phyloP scores from a whole-genome alignment of 2,797 vertebrate genomes.

The Xiphophorus birchmanni region DNA sequence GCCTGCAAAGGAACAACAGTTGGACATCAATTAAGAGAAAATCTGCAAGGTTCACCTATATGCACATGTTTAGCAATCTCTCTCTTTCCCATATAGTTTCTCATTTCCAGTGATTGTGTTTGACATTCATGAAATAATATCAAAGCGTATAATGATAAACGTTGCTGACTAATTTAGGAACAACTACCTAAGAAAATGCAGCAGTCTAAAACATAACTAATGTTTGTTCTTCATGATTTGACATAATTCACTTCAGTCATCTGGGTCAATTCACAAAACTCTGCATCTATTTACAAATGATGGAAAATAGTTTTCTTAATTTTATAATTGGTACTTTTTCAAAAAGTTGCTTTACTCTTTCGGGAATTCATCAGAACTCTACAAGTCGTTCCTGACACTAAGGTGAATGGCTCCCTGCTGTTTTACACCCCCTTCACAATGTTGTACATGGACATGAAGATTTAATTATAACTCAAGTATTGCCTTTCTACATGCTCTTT shows the following conservation, averaged over 20 bases:
- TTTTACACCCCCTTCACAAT: background rate
- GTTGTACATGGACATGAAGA: background rate
- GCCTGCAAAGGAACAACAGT: constrained; percentile 80
- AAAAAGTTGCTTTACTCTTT: background rate
- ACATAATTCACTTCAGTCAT: background rate
- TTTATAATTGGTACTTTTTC: background rate
- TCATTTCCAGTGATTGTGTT: no score
- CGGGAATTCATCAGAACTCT: background rate
- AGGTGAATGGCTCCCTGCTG: background rate
- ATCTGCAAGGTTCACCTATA: background rate
- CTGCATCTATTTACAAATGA: background rate
- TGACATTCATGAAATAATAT: no score
- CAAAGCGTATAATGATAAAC: no score
- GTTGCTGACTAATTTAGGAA: no score
- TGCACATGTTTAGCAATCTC: background rate
- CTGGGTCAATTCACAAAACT: background rate
- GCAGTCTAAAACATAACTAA: no score
- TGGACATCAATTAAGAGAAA: constrained; percentile 18
- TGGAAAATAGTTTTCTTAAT: background rate
- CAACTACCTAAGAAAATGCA: no score
- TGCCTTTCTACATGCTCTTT: no score
- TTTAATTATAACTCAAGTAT: background rate
- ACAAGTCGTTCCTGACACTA: background rate
- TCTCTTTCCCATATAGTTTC: background rate
- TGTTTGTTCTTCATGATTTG: no score